A percentile compares a stretch with the other conserved stretches of the same genome.
These are phyloP conservation scores for Galagoides demidoff DNA, from an alignment of 2,797 vertebrate species.

Conservation along the genomic window DNA sequence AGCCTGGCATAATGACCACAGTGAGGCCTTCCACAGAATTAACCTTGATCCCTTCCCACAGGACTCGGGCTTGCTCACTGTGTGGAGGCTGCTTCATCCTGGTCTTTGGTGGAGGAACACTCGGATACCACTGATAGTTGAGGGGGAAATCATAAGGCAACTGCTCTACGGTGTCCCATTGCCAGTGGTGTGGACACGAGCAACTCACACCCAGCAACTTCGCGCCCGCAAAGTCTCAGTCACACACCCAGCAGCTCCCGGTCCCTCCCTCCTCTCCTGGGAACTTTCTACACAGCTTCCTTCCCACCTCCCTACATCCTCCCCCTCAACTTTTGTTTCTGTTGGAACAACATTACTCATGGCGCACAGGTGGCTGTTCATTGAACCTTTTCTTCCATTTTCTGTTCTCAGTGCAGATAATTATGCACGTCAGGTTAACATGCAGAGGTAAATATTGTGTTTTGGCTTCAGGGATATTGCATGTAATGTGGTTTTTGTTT, in stretches of 20 bases:
- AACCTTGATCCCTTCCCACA: background rate
- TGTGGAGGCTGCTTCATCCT: background rate
- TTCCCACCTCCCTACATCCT: background rate
- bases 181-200: background rate
- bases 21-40: background rate
- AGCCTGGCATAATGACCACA: background rate
- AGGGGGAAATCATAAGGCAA: rapidly evolving
- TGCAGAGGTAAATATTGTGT: slow-evolving; percentile 70
- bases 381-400: slow-evolving; percentile 58
- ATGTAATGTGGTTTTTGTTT: slow-evolving; percentile 69
- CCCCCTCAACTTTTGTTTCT: slow-evolving; percentile 46
- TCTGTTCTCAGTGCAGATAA: slow-evolving; percentile 70
- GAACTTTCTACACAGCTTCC: background rate
- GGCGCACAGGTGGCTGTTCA: slow-evolving; percentile 39
- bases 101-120: background rate
- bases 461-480: slow-evolving; percentile 61
- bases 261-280: background rate
- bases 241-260: background rate
- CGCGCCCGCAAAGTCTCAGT: background rate
- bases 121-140: rapidly evolving
- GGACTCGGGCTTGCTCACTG: background rate
- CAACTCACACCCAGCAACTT: background rate
- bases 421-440: slow-evolving; percentile 61
- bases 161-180: too few relatives aligned
- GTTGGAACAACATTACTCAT: slow-evolving; percentile 66